Evolutionary conservation across 2,113 vertebrate species (phyloP).

Genomic region (Calonectris borealis): DNA sequence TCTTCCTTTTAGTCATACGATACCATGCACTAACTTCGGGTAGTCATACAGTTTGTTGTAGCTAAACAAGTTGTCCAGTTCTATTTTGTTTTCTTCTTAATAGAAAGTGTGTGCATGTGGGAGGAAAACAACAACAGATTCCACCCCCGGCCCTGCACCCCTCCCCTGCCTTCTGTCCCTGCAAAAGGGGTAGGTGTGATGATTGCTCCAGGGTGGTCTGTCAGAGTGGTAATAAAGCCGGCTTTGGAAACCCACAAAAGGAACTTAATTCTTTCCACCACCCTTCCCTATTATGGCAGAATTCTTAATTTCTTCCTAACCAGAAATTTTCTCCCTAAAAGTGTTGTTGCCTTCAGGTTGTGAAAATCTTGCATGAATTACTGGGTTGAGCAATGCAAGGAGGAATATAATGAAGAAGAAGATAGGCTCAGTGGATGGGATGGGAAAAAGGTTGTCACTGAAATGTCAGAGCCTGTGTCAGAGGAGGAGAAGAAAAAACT

Average conservation of each 20-base stretch:
- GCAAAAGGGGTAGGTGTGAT: neutral
- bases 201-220: neutral
- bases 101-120: neutral
- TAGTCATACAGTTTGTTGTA: neutral
- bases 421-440: neutral
- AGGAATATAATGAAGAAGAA: neutral
- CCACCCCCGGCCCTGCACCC: neutral
- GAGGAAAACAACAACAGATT: neutral
- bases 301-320: neutral
- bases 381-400: neutral
- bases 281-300: neutral
- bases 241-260: neutral
- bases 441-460: neutral
- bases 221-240: neutral
- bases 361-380: neutral
- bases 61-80: neutral
- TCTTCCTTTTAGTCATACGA: neutral
- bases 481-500: neutral
- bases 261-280: neutral
- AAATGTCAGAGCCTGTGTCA: neutral
- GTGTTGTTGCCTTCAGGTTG: neutral
- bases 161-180: neutral
- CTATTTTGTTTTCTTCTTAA: slow-evolving; percentile 18
- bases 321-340: neutral
- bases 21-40: neutral